phyloP scores from a whole-genome alignment of 2,113 vertebrate species.

The Cettia cetti region DNA sequence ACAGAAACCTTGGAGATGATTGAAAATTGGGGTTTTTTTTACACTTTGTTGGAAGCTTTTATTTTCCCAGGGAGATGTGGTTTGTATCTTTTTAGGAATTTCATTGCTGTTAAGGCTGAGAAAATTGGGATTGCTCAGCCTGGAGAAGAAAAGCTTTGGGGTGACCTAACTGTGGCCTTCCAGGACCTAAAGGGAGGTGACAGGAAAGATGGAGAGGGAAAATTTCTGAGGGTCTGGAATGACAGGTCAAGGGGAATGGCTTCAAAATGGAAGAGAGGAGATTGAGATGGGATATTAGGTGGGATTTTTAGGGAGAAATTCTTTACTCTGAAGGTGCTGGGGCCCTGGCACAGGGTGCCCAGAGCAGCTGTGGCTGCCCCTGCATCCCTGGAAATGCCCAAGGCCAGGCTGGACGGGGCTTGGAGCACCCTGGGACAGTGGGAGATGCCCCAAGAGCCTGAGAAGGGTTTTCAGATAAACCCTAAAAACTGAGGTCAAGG shows the following conservation, averaged over 20 bases:
- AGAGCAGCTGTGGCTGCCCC: background rate
- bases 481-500: background rate
- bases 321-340: background rate
- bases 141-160: background rate
- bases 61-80: background rate
- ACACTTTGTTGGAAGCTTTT: background rate
- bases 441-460: background rate
- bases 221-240: background rate
- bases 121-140: background rate
- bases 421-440: rapidly evolving
- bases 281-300: background rate
- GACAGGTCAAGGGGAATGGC: too few relatives aligned
- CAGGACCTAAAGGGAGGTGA: background rate
- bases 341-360: background rate
- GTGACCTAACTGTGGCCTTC: background rate
- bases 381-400: background rate
- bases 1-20: background rate
- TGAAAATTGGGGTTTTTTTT: background rate
- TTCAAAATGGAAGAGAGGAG: background rate
- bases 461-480: background rate
- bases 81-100: background rate
- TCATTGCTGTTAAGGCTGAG: background rate
- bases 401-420: rapidly evolving
- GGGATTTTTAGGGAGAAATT: background rate
- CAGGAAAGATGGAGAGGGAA: background rate